Conservation (phyloP, 2,888 invertebrate species). For the Carpatolechia fugitivella region DNA sequence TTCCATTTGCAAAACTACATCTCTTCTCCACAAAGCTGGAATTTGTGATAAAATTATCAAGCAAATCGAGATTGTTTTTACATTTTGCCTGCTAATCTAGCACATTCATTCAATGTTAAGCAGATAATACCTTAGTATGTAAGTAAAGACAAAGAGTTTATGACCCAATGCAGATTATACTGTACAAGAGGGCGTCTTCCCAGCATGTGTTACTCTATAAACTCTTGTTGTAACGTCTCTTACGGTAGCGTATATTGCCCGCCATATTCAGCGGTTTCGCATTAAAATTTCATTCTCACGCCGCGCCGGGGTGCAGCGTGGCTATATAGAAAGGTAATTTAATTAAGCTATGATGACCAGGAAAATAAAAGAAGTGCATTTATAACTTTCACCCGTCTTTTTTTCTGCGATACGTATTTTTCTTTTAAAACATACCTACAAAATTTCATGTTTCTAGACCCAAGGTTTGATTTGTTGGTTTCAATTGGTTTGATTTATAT, state of each 20-base stretch:
- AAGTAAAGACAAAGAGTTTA: neutral
- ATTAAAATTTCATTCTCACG: slow-evolving; percentile 24
- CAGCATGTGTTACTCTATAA: slow-evolving; percentile 6
- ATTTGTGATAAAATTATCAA: neutral
- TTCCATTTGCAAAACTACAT: too few relatives aligned
- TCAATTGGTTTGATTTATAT: too few relatives aligned
- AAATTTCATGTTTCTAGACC: too few relatives aligned
- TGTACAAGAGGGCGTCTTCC: neutral
- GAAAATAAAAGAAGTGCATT: slow-evolving; percentile 26
- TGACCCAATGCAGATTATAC: neutral
- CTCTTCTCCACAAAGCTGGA: neutral
- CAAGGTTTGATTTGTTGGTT: too few relatives aligned
- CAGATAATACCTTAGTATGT: too few relatives aligned
- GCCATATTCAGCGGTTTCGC: slow-evolving; percentile 10
- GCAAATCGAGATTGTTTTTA: too few relatives aligned
- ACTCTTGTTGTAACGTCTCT: slow-evolving; percentile 1
- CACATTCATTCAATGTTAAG: too few relatives aligned
- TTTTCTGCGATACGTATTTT: too few relatives aligned
- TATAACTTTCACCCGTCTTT: too few relatives aligned
- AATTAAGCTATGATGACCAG: slow-evolving; percentile 29
- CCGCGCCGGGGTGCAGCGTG: slow-evolving; percentile 19
- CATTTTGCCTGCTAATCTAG: too few relatives aligned
- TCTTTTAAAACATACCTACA: too few relatives aligned
- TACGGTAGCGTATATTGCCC: neutral
- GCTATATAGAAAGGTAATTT: slow-evolving; percentile 29